Evolutionary conservation across 1,140 invertebrate genomes (phyloP).

Genomic region (Drosophila yakuba): DNA sequence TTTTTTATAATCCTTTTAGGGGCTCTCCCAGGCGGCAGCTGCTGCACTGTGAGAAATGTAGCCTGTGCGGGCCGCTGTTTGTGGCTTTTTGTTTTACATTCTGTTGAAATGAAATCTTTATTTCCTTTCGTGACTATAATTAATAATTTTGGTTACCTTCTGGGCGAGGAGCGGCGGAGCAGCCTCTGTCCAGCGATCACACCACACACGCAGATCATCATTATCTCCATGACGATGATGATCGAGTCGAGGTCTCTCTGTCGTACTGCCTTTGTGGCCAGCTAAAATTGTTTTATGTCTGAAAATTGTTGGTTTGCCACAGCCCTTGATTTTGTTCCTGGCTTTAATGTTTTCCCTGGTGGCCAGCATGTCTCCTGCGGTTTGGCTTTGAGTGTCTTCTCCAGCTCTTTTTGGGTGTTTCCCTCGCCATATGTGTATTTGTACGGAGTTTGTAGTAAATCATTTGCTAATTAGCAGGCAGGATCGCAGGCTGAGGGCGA

Average conservation of each 20-base stretch:
- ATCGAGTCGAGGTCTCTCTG: slow-evolving; percentile 13
- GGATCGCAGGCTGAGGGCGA: neutral
- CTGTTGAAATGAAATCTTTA: slow-evolving; percentile 84
- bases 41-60: slow-evolving; percentile 72
- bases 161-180: slow-evolving; percentile 31
- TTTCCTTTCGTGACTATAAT: slow-evolving; percentile 84
- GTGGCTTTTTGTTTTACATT: slow-evolving; percentile 63
- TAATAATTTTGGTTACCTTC: slow-evolving; percentile 71
- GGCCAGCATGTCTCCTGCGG: slow-evolving; percentile 77
- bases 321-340: slow-evolving; percentile 39
- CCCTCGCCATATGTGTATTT: slow-evolving; percentile 30
- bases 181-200: slow-evolving; percentile 66
- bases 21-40: slow-evolving; percentile 62
- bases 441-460: slow-evolving; percentile 43
- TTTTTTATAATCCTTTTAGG: slow-evolving; percentile 83
- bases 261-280: slow-evolving; percentile 27
- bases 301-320: slow-evolving; percentile 71
- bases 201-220: slow-evolving; percentile 72
- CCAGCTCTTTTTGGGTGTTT: slow-evolving; percentile 71
- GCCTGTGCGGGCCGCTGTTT: slow-evolving; percentile 63
- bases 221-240: slow-evolving; percentile 41
- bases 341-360: slow-evolving; percentile 68
- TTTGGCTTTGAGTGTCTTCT: slow-evolving; percentile 53
- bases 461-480: slow-evolving; percentile 53
- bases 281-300: slow-evolving; percentile 78